Conservation (phyloP, 2,797 vertebrate species). For the Ficedula albicollis region DNA sequence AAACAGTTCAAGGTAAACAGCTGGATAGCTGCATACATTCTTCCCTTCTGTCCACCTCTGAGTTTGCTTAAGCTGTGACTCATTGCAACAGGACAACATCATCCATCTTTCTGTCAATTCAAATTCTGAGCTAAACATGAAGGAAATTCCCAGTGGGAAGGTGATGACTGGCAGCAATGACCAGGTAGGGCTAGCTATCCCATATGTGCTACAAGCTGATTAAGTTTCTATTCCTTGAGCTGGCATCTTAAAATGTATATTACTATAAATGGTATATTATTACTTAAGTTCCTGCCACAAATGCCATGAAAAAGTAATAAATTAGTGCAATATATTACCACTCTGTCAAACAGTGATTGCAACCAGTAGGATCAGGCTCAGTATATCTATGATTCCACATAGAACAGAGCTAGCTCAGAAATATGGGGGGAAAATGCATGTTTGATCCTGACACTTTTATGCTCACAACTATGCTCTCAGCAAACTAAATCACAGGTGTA, state of each 20-base stretch:
- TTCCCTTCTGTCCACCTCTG: neutral
- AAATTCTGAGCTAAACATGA: neutral
- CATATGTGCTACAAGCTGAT: neutral
- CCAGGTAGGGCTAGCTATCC: accelerated
- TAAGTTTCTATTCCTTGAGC: neutral
- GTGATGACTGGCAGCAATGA: neutral
- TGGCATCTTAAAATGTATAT: neutral
- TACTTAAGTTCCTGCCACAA: neutral
- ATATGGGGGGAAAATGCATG: neutral
- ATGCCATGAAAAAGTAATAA: neutral
- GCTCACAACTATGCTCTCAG: neutral
- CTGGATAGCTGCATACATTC: too few species aligned
- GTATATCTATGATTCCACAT: neutral
- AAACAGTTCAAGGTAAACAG: neutral
- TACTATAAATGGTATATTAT: neutral
- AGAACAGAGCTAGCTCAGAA: neutral
- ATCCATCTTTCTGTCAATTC: neutral
- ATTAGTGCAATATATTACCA: neutral
- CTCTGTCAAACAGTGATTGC: neutral
- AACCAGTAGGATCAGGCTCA: neutral
- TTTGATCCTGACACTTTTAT: neutral
- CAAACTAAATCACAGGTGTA: neutral
- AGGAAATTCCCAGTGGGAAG: neutral
- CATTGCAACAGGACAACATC: neutral
- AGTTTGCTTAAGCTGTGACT: neutral